These are phyloP conservation scores for Heliconius nattereri DNA, from an alignment of 1,140 invertebrate species.

Conservation along the genomic window DNA sequence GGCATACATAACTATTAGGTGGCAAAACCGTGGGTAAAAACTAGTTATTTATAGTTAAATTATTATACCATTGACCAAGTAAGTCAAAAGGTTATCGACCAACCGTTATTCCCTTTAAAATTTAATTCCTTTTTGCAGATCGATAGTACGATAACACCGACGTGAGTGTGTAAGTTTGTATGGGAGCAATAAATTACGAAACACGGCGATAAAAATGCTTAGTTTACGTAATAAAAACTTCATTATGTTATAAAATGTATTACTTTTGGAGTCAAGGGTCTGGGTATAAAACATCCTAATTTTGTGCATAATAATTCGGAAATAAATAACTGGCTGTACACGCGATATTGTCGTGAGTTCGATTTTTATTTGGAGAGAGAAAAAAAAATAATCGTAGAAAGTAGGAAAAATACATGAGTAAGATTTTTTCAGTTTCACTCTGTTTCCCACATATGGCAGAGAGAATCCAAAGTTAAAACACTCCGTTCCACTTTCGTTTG, in stretches of 20 bases:
- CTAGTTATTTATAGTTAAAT: background rate
- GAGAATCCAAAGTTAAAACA: no score
- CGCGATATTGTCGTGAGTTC: no score
- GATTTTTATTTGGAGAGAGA: no score
- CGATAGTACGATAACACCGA: slow-evolving; percentile 19
- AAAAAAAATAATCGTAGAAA: no score
- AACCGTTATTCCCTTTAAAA: slow-evolving; percentile 23
- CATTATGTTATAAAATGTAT: slow-evolving; percentile 13
- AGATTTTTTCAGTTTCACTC: no score
- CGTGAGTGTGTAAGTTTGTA: slow-evolving; percentile 5
- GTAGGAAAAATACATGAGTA: no score
- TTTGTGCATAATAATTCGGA: background rate
- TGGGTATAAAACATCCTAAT: background rate
- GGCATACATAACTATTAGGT: no score
- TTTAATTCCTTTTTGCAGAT: slow-evolving; percentile 26
- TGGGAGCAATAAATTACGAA: slow-evolving; percentile 1
- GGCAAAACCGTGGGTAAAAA: background rate
- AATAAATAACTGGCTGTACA: no score
- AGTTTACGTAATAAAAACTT: slow-evolving; percentile 14
- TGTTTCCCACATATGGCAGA: no score
- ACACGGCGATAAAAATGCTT: slow-evolving; percentile 5
- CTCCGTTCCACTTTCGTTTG: no score
- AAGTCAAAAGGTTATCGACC: slow-evolving; percentile 26
- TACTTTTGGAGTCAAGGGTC: background rate
- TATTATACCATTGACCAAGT: slow-evolving; percentile 14